Evolutionary conservation across 2,113 vertebrate genomes (phyloP).

Genomic region (Zapus hudsonius): DNA sequence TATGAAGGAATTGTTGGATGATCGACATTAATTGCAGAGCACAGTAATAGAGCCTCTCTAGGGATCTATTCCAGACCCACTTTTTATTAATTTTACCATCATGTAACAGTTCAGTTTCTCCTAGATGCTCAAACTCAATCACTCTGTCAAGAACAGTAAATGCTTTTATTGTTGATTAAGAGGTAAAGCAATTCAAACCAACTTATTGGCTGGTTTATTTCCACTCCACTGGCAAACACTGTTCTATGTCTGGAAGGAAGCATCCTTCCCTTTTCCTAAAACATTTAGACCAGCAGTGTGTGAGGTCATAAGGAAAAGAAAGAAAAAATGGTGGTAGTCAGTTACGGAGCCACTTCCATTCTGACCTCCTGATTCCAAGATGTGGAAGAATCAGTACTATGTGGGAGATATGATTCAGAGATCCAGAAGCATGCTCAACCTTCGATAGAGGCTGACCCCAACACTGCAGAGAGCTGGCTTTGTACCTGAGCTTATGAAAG

Average conservation of each 20-base stretch:
- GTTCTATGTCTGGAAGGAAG: background rate
- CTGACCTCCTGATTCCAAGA: background rate
- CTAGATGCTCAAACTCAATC: background rate
- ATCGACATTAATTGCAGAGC: background rate
- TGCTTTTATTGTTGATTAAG: background rate
- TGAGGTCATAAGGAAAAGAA: background rate
- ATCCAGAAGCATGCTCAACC: background rate
- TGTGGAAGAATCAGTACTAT: too few species aligned
- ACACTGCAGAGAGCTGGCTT: background rate
- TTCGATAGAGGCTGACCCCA: background rate
- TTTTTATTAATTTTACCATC: background rate
- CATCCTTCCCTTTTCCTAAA: background rate
- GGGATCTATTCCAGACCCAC: background rate
- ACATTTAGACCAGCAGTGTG: background rate
- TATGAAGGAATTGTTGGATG: too few species aligned
- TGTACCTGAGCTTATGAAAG: background rate
- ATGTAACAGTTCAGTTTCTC: background rate
- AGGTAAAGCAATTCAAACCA: too few species aligned
- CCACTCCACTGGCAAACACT: too few species aligned
- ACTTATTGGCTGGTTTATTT: too few species aligned
- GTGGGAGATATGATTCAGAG: too few species aligned
- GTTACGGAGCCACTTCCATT: background rate
- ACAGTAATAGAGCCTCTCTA: background rate
- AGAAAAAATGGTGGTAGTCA: background rate
- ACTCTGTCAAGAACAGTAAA: background rate